Conservation (phyloP, 2,797 vertebrate species). For the Linurgus olivaceus region DNA sequence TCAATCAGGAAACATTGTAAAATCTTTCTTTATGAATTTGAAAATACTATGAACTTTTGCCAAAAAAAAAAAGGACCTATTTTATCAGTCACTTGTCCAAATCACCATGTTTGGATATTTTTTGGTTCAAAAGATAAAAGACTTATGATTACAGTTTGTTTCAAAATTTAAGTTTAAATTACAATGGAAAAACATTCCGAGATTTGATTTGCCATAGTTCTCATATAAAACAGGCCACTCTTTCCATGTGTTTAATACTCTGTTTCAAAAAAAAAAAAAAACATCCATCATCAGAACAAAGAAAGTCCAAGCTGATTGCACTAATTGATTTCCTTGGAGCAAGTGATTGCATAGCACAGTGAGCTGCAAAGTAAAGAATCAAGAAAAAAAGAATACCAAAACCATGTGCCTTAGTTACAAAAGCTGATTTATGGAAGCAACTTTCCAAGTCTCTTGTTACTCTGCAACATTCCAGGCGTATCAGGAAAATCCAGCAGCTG, state of each 20-base stretch:
- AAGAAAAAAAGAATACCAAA: background rate
- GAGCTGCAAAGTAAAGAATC: slow-evolving; percentile 2
- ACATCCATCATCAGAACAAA: background rate
- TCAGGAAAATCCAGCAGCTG: slow-evolving; percentile 37
- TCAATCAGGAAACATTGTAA: background rate
- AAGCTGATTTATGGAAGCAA: slow-evolving; percentile 26
- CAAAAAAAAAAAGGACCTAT: background rate
- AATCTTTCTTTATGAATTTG: background rate
- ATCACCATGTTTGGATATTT: background rate
- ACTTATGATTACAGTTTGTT: background rate
- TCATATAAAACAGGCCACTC: background rate
- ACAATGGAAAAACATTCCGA: background rate
- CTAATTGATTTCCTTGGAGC: slow-evolving; percentile 42
- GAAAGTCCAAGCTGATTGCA: slow-evolving; percentile 8
- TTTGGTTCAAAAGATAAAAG: background rate
- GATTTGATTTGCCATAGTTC: background rate
- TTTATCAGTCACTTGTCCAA: background rate
- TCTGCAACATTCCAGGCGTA: background rate
- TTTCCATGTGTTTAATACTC: background rate
- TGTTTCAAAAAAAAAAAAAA: background rate
- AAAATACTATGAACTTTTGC: background rate
- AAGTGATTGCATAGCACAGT: background rate
- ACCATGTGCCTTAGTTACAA: background rate
- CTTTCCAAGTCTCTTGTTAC: background rate
- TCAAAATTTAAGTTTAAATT: background rate